Evolutionary conservation across 2,113 vertebrate species (phyloP).

Genomic region (Phoenicopterus ruber): DNA sequence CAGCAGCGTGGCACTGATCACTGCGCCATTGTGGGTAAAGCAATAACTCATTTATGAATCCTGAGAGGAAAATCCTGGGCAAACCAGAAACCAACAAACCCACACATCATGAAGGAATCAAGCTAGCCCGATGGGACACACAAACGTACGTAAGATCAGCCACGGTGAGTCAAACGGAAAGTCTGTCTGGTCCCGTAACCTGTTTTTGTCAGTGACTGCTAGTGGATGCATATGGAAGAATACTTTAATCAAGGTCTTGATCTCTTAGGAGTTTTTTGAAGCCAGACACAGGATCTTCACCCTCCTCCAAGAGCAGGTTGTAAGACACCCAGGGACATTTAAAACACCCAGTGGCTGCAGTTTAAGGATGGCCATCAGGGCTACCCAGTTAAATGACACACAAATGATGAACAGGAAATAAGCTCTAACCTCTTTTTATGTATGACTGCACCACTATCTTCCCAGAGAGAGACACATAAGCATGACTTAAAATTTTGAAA

Average conservation of each 20-base stretch:
- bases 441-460: background rate
- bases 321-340: background rate
- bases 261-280: background rate
- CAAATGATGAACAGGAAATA: background rate
- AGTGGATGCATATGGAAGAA: background rate
- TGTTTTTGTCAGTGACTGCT: background rate
- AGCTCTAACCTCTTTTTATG: background rate
- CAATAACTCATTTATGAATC: background rate
- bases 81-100: background rate
- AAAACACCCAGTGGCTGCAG: background rate
- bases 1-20: background rate
- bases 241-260: background rate
- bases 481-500: background rate
- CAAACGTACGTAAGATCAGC: background rate
- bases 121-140: rapidly evolving
- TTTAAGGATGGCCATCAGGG: background rate
- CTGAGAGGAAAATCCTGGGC: background rate
- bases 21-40: background rate
- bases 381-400: background rate
- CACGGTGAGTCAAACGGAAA: background rate
- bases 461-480: background rate
- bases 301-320: background rate
- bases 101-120: background rate
- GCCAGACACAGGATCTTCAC: background rate
- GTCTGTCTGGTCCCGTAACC: background rate